Conservation (phyloP, 1,140 invertebrate genomes). For the Zeugodacus cucurbitae region DNA sequence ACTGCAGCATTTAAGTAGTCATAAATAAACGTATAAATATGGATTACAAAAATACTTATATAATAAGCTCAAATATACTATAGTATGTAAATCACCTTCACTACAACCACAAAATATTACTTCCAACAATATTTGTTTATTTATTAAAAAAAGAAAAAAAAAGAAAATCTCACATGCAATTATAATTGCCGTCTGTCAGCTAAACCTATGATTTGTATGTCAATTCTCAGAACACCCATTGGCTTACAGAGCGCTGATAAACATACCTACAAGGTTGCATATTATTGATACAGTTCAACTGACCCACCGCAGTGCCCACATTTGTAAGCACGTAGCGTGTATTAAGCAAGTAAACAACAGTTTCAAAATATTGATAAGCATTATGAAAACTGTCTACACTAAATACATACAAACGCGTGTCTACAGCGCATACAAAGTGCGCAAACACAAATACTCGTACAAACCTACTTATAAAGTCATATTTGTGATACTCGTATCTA, state of each 20-base stretch:
- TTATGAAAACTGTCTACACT: neutral
- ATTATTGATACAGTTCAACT: neutral
- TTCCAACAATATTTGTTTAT: neutral
- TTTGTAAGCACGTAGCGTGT: neutral
- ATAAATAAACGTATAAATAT: neutral
- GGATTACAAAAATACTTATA: neutral
- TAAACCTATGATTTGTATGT: neutral
- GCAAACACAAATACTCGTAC: neutral
- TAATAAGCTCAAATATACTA: neutral
- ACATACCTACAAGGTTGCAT: neutral
- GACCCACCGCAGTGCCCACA: slow-evolving; percentile 8
- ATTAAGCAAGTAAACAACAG: neutral
- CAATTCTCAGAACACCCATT: neutral
- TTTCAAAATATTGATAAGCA: neutral
- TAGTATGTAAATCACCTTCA: neutral
- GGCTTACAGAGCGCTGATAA: neutral
- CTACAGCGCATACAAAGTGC: neutral
- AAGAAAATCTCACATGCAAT: neutral
- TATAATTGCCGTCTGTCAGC: neutral
- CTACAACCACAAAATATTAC: neutral
- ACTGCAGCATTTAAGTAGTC: neutral
- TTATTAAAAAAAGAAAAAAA: neutral
- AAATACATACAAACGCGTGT: neutral
- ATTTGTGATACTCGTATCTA: neutral
- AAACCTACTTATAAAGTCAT: neutral